phyloP scores from a whole-genome alignment of 2,797 vertebrate species.

The Ptychobarbus kaznakovi region DNA sequence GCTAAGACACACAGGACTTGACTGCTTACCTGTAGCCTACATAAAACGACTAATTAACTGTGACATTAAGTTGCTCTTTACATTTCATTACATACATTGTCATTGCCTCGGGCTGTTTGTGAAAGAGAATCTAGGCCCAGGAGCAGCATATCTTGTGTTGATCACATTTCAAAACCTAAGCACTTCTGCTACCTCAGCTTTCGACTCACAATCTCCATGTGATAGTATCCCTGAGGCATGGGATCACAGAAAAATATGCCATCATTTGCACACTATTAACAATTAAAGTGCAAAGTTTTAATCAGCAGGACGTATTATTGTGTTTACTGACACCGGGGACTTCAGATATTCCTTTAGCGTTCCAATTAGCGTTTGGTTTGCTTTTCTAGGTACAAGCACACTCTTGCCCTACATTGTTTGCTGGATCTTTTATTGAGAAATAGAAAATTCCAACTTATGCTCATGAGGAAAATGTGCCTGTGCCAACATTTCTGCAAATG shows the following conservation, averaged over 20 bases:
- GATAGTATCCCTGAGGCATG: neutral
- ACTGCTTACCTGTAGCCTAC: conserved; percentile 3
- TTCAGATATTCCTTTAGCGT: neutral
- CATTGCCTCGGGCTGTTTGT: conserved; percentile 24
- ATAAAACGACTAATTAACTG: conserved; percentile 20
- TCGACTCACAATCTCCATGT: neutral
- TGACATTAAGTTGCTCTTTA: conserved; percentile 28
- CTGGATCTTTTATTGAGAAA: neutral
- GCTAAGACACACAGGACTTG: neutral
- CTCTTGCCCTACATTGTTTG: neutral
- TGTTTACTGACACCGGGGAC: neutral
- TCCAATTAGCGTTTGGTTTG: neutral
- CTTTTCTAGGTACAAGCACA: conserved; percentile 5
- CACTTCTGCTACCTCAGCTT: conserved; percentile 8
- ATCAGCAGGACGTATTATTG: neutral
- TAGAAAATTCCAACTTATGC: neutral
- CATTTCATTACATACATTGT: neutral
- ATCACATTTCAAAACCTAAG: neutral
- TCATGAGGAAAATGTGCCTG: neutral
- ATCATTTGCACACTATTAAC: conserved; percentile 66
- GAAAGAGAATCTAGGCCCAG: conserved; percentile 18
- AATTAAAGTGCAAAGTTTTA: conserved; percentile 67
- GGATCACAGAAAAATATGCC: conserved; percentile 42
- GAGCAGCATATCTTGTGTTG: neutral
- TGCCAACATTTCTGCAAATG: neutral